Evolutionary conservation across 1,140 invertebrate genomes (phyloP).

Genomic region (Drosophila grimshawi): DNA sequence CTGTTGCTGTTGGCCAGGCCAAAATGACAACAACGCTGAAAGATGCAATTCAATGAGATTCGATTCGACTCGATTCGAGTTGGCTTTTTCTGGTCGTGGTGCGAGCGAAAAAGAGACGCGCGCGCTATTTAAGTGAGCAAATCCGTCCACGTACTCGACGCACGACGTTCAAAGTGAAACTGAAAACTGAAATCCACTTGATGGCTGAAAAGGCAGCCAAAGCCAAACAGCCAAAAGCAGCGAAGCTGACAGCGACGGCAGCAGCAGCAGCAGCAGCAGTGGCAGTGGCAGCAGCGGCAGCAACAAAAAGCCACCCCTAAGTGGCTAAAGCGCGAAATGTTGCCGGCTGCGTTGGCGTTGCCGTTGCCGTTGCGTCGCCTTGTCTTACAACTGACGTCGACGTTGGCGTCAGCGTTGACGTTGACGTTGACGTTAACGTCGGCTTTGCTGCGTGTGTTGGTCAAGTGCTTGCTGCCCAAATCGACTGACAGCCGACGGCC

Average conservation of each 20-base stretch:
- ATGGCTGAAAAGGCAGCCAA: conserved; percentile 60
- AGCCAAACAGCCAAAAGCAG: conserved; percentile 46
- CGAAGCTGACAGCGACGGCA: conserved; percentile 19
- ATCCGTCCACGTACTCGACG: conserved; percentile 65
- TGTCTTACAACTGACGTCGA: conserved; percentile 25
- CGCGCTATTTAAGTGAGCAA: conserved; percentile 20
- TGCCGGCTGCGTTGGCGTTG: conserved; percentile 48
- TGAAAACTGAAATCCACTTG: conserved; percentile 82
- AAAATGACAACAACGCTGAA: conserved; percentile 48
- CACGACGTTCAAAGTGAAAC: conserved; percentile 83
- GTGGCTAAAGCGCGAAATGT: conserved; percentile 47
- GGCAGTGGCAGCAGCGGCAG: conserved; percentile 17
- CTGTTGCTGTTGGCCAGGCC: conserved; percentile 37
- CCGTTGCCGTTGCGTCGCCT: conserved; percentile 13
- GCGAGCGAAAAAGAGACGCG: conserved; percentile 31
- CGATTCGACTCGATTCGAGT: conserved; percentile 21
- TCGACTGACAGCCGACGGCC: conserved; percentile 1
- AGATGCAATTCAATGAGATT: conserved; percentile 11
- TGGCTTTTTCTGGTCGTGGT: conserved; percentile 36
- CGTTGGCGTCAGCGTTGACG: conserved; percentile 17
- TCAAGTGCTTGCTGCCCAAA: conserved; percentile 59
- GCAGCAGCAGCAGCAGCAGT: conserved; percentile 11
- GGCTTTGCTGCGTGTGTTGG: conserved; percentile 52
- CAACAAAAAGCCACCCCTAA: conserved; percentile 68
- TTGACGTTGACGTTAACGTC: conserved; percentile 22